These are phyloP conservation scores for Notamacropus eugenii DNA, from an alignment of 2,797 vertebrate species.

Conservation along the genomic window DNA sequence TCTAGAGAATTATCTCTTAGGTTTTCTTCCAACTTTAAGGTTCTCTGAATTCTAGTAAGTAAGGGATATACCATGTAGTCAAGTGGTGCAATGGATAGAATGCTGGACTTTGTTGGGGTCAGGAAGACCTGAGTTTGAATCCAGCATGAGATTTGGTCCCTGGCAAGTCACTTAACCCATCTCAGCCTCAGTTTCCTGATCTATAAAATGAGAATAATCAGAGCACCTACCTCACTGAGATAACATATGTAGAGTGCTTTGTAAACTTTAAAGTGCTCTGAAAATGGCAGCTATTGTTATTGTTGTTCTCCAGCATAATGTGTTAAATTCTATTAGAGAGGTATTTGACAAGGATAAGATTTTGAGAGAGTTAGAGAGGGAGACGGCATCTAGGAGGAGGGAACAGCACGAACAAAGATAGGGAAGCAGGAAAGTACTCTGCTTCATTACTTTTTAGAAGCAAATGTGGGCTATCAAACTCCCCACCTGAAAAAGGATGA, in stretches of 20 bases:
- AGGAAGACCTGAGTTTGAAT: not conserved
- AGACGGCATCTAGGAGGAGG: not conserved
- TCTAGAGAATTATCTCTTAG: not conserved
- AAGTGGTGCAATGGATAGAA: not conserved
- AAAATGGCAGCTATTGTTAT: not conserved
- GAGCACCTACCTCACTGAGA: not conserved
- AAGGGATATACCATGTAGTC: not conserved
- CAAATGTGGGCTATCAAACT: not conserved
- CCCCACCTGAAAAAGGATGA: slow-evolving; percentile 20
- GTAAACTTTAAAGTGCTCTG: not conserved
- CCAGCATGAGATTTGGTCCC: not conserved
- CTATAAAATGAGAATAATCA: not conserved
- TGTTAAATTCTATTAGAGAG: not conserved
- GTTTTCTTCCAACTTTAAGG: not conserved
- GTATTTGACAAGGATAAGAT: not conserved
- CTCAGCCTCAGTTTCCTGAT: not conserved
- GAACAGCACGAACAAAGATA: not conserved
- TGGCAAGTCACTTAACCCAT: not conserved
- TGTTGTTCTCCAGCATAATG: not conserved
- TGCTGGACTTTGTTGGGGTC: not conserved
- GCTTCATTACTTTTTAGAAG: not conserved
- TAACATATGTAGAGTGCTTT: not conserved
- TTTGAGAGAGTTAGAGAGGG: not conserved
- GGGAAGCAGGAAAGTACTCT: not conserved
- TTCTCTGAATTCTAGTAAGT: not conserved